Evolutionary conservation across 2,888 invertebrate species (phyloP), one percentile per base, ranked within the genome.

Genomic region (Unio pictorum): DNA sequence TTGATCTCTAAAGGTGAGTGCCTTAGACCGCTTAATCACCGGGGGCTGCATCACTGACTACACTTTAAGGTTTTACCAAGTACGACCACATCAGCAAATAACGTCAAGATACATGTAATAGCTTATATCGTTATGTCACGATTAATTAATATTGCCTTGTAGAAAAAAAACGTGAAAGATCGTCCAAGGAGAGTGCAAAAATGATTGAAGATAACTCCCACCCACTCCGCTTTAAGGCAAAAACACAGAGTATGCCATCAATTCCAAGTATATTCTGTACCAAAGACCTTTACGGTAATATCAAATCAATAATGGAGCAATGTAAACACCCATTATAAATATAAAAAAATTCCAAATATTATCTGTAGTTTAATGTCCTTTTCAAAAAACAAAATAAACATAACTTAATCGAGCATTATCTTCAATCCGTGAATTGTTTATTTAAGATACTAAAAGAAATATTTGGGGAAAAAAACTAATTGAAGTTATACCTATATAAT

Each of bases 61-160:
- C 30, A 71, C 61, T 66, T 28, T 20, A 66, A 68, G 2, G 61
- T 61, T 8, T 73, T 54, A 18, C 65, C 69, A 28, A 71, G 18
- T 8, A 70, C 55, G 8, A 65, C 63, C 68, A 73, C 71, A 23
- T 71, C 68, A 20, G 73, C 70, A 62, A 70, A 73, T n/a, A 73
- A 26, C 57, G 70, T 30, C 26, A 68, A 26, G 7, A 71, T 65
- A 18, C 66, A 15, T 15, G 23, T 30, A 26, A 70, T 57, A 30
- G 70, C 73, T 26, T 69, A n/a, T 26, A 70, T 15, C n/a, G 26
- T 58, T 20, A 70, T 54, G 18, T 65, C 69, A 60, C 54, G 23
- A 0, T 18, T 34, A 28, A 0, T 18, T 34, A 17, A 59, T 55
- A 45, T 64, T 63, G 30, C 63, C 26, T 61, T 68, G 67, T 26